Evolutionary conservation across 1,140 invertebrate genomes (phyloP).

Genomic region (Drosophila teissieri): DNA sequence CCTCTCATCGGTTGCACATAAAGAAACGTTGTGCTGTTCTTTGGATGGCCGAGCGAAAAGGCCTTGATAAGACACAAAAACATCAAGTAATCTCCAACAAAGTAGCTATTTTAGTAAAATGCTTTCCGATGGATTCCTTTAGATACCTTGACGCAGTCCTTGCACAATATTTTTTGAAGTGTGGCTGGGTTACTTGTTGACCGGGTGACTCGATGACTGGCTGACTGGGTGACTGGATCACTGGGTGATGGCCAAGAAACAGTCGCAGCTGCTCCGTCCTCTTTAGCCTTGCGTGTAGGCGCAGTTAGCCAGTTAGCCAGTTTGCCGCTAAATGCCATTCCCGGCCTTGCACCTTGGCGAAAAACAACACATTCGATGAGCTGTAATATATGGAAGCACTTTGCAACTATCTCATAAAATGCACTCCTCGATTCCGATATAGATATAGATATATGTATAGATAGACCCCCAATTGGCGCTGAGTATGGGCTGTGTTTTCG

Average conservation of each 20-base stretch:
- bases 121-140: background rate
- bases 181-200: background rate
- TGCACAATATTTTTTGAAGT: background rate
- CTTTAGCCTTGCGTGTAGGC: conserved; percentile 30
- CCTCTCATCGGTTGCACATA: conserved; percentile 28
- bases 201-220: conserved; percentile 12
- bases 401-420: conserved; percentile 46
- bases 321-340: conserved; percentile 45
- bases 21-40: background rate
- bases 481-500: background rate
- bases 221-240: conserved; percentile 26
- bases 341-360: conserved; percentile 60
- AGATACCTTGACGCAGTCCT: background rate
- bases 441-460: background rate
- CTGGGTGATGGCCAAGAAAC: conserved; percentile 28
- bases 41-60: background rate
- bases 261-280: conserved; percentile 2
- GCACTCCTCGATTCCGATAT: conserved; percentile 47
- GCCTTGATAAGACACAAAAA: background rate
- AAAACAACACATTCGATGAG: conserved; percentile 28
- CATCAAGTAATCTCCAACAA: background rate
- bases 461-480: conserved; percentile 12
- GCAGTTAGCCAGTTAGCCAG: conserved; percentile 50
- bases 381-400: conserved; percentile 34
- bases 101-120: no score